Conservation (phyloP, 2,797 vertebrate species). For the Crotalus adamanteus region DNA sequence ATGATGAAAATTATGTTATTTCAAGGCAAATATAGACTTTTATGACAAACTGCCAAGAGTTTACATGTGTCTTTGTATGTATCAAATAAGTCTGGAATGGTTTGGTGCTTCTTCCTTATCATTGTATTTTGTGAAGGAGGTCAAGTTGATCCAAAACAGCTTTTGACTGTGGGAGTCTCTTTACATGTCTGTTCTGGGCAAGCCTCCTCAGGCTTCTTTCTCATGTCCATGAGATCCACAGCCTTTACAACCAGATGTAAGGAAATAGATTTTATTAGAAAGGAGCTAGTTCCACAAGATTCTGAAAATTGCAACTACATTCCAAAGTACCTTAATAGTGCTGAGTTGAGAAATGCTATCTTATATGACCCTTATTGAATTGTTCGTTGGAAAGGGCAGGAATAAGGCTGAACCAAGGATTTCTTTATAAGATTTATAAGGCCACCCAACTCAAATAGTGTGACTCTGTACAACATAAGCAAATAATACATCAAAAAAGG, state of each 20-base stretch:
- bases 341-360: neutral
- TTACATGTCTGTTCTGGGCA: neutral
- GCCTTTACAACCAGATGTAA: neutral
- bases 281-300: neutral
- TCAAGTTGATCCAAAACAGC: neutral
- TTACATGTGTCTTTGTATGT: neutral
- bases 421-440: neutral
- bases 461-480: neutral
- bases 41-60: neutral
- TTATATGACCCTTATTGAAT: neutral
- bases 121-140: neutral
- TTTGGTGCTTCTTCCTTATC: neutral
- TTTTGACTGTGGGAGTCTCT: neutral
- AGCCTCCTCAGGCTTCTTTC: neutral
- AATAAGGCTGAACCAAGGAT: neutral
- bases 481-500: neutral
- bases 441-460: neutral
- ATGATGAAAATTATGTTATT: neutral
- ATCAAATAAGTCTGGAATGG: neutral
- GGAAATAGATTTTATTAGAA: neutral
- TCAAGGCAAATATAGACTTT: neutral
- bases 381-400: neutral
- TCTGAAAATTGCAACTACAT: neutral
- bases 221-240: neutral
- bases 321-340: neutral